phyloP scores from a whole-genome alignment of 2,113 vertebrate species.

The Carlito syrichta region DNA sequence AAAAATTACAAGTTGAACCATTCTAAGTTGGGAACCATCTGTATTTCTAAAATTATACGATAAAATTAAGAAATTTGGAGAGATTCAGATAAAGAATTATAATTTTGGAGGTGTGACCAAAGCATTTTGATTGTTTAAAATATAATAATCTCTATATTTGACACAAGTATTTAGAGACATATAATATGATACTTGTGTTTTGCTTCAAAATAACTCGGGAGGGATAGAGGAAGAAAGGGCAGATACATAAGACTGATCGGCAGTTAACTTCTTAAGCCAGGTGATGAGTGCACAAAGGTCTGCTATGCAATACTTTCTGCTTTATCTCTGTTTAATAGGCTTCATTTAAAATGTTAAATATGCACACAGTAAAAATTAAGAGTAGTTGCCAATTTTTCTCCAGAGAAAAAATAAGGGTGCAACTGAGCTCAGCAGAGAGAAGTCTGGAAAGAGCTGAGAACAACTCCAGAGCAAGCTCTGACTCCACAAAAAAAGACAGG shows the following conservation, averaged over 20 bases:
- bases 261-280: neutral
- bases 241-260: neutral
- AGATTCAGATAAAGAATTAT: neutral
- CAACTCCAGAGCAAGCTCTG: neutral
- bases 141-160: neutral
- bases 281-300: no score
- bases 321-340: neutral
- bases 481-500: neutral
- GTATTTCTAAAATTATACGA: neutral
- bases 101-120: neutral
- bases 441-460: neutral
- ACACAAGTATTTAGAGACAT: neutral
- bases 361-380: neutral
- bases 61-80: neutral
- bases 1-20: neutral
- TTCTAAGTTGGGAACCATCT: neutral
- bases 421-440: neutral
- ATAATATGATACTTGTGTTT: neutral
- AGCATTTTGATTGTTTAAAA: neutral
- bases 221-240: neutral
- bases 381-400: neutral
- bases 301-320: neutral
- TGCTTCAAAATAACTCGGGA: neutral
- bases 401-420: neutral
- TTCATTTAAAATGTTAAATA: neutral